Percentiles rank a stretch among this genome's conserved stretches.
Evolutionary conservation across 1,140 invertebrate species (phyloP).

Genomic region (Drosophila setifemur): DNA sequence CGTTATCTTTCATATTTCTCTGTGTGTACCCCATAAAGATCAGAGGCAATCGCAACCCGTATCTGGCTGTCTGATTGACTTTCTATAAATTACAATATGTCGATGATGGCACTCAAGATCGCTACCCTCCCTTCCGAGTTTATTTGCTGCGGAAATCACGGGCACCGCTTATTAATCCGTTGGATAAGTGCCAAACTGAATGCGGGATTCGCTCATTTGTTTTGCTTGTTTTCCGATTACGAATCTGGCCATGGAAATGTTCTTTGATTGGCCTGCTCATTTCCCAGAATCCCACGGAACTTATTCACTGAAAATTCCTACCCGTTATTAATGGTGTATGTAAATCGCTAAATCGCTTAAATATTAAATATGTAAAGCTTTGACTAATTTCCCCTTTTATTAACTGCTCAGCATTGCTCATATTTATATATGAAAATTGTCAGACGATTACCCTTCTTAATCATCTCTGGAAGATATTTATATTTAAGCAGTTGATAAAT

Average conservation of each 20-base stretch:
- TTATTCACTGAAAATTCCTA: background rate
- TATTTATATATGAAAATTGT: constrained; percentile 13
- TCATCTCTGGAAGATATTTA: constrained; percentile 11
- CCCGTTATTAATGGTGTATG: constrained; percentile 11
- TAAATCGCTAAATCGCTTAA: too few relatives aligned
- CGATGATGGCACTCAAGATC: constrained; percentile 12
- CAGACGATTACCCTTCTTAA: constrained; percentile 29
- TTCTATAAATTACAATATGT: constrained; percentile 28
- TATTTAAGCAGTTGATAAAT: constrained; percentile 55
- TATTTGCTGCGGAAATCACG: constrained; percentile 34
- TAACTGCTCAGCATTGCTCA: background rate
- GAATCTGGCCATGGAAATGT: constrained; percentile 31
- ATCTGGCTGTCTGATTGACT: constrained; percentile 29
- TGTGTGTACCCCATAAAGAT: background rate
- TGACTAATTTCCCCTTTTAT: constrained; percentile 14
- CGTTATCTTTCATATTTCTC: background rate
- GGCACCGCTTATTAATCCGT: constrained; percentile 43
- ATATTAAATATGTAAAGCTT: constrained; percentile 18
- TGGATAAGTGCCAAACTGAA: constrained; percentile 60
- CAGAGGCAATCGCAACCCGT: constrained; percentile 2
- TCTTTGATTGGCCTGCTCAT: constrained; percentile 26
- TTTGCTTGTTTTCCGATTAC: constrained; percentile 42
- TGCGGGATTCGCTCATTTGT: background rate
- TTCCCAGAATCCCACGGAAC: constrained; percentile 28
- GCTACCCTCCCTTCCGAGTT: constrained; percentile 8